Base-by-base conservation (phyloP, 2,797 vertebrate genomes). In the Lateolabrax maculatus region DNA sequence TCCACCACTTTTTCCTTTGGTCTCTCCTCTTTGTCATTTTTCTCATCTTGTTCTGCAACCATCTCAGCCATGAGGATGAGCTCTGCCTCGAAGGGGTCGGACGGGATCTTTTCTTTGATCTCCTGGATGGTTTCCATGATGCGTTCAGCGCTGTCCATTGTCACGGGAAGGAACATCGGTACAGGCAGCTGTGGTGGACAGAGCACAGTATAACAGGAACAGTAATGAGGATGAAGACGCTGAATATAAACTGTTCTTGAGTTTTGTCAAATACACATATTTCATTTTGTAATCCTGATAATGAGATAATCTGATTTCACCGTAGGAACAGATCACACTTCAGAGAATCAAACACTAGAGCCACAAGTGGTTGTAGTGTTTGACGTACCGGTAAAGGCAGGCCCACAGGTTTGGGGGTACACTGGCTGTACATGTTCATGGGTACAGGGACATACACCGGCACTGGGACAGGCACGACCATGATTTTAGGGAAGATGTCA, bases 1-100 rank as follows among this genome's bases (percentile, higher is more conserved):
- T 94, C 96, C 84, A 7, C 18, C 2, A 2, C 29, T 29, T 76
- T 89, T 55, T 84, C 86, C 55, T 84, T 86, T 0, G 25, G 44
- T 18, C n/a, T 63, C 41, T 78, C 77, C 37, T 75, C 94, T 79
- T 96, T 88, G 46, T 55, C 23, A 8, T 63, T 79, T 10, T 69
- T 96, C 78, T 97, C 96, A 0, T 95, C 95, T 61, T 97, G 96
- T 78, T 99, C 97, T 6, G 98, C 97, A 75, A 99, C 97, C 93
- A 99, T 97, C 94, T 98, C 98, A 12, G 98, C 98, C 98, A 99
- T 99, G 89, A 99, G 97, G 89, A 99, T 97, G 78, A 99, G 96
- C 90, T 98, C 98, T 0, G 98, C 97, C 92, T 99, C 98, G 73
- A 96, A 97, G 0, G 98, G 96, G 86, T 98, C 96, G 0, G 96